A percentile compares a stretch with the other conserved stretches of the same genome.
phyloP scores from a whole-genome alignment of 2,888 invertebrate species.

The Scaptomyza flava region DNA sequence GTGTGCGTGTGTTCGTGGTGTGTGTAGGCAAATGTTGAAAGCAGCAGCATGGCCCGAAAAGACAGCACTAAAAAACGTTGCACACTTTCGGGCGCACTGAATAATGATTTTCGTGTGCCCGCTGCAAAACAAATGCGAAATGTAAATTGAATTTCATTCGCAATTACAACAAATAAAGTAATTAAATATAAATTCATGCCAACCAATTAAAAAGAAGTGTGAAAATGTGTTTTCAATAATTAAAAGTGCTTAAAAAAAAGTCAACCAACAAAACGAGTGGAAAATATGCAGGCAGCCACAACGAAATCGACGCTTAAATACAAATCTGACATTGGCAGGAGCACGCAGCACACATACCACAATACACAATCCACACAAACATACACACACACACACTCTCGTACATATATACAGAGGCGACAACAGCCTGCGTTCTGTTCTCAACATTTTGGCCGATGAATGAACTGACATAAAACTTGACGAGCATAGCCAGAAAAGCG shows the following conservation, averaged over 20 bases:
- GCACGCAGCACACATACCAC: constrained; percentile 52
- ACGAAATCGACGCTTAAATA: constrained; percentile 42
- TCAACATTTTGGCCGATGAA: constrained; percentile 73
- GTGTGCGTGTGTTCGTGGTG: constrained; percentile 28
- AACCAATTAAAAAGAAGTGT: constrained; percentile 10
- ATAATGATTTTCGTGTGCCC: constrained; percentile 73
- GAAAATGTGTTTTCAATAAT: constrained; percentile 47
- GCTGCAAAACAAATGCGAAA: constrained; percentile 50
- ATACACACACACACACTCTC: constrained; percentile 24
- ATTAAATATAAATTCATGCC: constrained; percentile 8
- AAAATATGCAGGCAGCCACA: constrained; percentile 51
- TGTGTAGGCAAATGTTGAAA: constrained; percentile 67
- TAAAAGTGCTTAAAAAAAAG: constrained; percentile 35
- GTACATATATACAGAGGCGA: constrained; percentile 41
- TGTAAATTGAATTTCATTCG: constrained; percentile 45
- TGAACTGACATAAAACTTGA: constrained; percentile 77
- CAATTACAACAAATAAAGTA: background rate
- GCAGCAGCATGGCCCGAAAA: constrained; percentile 78
- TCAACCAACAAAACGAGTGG: constrained; percentile 33
- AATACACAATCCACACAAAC: constrained; percentile 7
- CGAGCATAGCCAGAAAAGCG: constrained; percentile 41
- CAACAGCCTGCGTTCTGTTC: constrained; percentile 55
- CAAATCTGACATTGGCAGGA: constrained; percentile 67
- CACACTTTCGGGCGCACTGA: constrained; percentile 71
- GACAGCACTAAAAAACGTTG: constrained; percentile 67